Percentiles rank a stretch among this genome's conserved stretches.
phyloP scores from a whole-genome alignment of 2,113 vertebrate genomes.

The Clinocottus analis region DNA sequence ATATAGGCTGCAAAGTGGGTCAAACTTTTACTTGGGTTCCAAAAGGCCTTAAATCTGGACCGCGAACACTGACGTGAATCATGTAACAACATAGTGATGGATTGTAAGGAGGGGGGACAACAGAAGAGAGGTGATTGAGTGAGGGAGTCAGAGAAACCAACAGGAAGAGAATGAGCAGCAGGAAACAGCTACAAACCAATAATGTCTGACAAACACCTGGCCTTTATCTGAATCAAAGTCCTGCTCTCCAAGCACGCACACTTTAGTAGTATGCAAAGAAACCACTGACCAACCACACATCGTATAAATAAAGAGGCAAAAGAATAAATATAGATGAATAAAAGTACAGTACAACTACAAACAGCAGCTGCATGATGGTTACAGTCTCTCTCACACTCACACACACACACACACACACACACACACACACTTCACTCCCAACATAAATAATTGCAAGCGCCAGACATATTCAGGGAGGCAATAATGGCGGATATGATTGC shows the following conservation, averaged over 20 bases:
- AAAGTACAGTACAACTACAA: not conserved
- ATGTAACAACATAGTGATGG: conserved; percentile 4
- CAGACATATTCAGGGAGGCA: conserved; percentile 40
- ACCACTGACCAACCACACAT: not conserved
- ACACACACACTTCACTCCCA: not conserved
- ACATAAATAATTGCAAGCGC: conserved; percentile 20
- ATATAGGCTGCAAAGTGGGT: conserved; percentile 61
- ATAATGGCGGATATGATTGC: conserved; percentile 57
- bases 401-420: conserved; percentile 15
- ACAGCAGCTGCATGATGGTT: not conserved
- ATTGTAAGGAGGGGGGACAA: not conserved
- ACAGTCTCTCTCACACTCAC: not conserved
- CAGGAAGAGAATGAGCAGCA: conserved; percentile 29
- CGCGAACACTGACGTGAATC: conserved; percentile 13
- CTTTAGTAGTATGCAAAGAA: not conserved
- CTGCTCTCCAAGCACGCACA: not conserved
- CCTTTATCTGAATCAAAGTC: conserved; percentile 58
- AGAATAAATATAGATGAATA: conserved; percentile 8
- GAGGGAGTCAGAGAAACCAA: conserved; percentile 21
- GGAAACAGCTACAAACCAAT: conserved; percentile 56
- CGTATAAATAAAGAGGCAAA: not conserved
- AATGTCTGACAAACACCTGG: conserved; percentile 64
- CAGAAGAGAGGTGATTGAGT: not conserved
- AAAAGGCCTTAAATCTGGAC: conserved; percentile 14
- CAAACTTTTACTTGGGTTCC: conserved; percentile 30